Conservation (phyloP, 2,113 vertebrate species). For the Phrynosoma platyrhinos region DNA sequence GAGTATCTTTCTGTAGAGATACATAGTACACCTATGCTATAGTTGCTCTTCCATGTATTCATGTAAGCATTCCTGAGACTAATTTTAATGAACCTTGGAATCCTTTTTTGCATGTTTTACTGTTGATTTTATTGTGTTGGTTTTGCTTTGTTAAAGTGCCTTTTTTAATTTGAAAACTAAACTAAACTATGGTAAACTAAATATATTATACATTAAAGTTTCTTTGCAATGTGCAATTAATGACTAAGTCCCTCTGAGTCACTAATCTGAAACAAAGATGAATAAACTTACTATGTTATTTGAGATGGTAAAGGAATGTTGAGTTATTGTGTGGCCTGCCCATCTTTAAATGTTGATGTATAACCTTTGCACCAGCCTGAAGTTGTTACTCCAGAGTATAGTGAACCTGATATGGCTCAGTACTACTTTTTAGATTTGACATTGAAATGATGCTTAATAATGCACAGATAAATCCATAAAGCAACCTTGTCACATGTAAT, state of each 20-base stretch:
- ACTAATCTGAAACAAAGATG: rapidly evolving
- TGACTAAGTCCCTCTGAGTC: not conserved
- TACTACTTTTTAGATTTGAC: not conserved
- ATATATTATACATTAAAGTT: too few species aligned
- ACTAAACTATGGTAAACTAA: too few species aligned
- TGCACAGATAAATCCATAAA: not conserved
- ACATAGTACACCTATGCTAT: too few species aligned
- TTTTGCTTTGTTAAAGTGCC: too few species aligned
- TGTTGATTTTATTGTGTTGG: too few species aligned
- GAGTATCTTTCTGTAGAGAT: too few species aligned
- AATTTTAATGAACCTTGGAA: too few species aligned
- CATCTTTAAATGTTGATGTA: not conserved
- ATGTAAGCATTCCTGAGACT: too few species aligned
- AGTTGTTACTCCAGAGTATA: not conserved
- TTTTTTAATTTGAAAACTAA: too few species aligned
- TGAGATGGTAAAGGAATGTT: not conserved
- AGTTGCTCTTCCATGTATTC: too few species aligned
- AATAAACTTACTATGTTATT: not conserved
- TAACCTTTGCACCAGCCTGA: not conserved
- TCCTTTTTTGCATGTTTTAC: too few species aligned
- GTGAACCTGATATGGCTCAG: not conserved
- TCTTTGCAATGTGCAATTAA: too few species aligned
- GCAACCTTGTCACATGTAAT: not conserved
- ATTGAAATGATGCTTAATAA: not conserved
- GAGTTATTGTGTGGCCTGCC: not conserved